Evolutionary conservation across 1,140 invertebrate species (phyloP), one percentile per base, ranked within the genome.

Genomic region (Bicyclus anynana): DNA sequence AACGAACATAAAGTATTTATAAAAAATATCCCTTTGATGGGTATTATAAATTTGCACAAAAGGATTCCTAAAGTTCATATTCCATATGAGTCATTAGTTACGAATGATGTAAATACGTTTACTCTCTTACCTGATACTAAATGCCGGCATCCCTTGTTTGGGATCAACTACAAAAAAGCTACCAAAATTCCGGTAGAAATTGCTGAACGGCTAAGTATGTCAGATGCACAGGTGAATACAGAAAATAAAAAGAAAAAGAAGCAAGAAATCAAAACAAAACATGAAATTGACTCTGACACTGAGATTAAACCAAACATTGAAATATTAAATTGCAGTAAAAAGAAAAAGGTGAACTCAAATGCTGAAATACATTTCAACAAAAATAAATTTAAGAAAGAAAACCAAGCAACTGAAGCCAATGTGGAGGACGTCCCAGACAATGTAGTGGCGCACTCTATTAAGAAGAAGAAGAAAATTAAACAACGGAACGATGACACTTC

Each of bases 61-160:
- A 67, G 72, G 53, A 68, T 86, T 47, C 83, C 83, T 13, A 84
- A 81, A 56, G 58, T 65, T 18, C 73, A 77, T 52, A 60, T 74
- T 17, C 60, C 56, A 46, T 65, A 81, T 33, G 70, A 78, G 53
- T 67, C 67, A 38, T 49, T 68, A 12, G 69, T 74, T 29, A 14
- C 62, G 0, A 67, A 73, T 50, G 69, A 74, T 67, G 73, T 76
- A 38, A 71, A 29, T 7, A 72, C 69, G 57, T 82, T 80, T 38
- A 80, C 81, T 57, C 78, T 75, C 35, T 54, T 85, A 37, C 80
- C 80, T 5, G 78, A 80, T 23, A 85, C 82, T 20, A 85, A 83
- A 62, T 76, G 71, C 44, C 69, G 82, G 0, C 84, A 87, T 67
- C 84, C 84, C 10, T 58, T 87, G 2, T 83, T 87, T 62, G 82